phyloP scores from a whole-genome alignment of 2,797 vertebrate genomes.

The Cygnus olor region DNA sequence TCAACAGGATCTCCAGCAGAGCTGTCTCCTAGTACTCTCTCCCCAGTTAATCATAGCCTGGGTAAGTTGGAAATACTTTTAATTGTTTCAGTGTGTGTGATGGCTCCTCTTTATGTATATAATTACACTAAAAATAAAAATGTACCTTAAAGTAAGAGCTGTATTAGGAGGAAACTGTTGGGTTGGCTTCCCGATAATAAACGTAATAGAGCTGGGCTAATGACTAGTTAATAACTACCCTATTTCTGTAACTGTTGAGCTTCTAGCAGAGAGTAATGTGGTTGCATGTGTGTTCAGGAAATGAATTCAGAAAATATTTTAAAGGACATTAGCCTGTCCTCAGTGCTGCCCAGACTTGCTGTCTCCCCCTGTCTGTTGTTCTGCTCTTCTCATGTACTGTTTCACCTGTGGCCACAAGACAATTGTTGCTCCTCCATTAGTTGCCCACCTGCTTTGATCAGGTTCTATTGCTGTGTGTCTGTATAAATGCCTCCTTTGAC shows the following conservation, averaged over 20 bases:
- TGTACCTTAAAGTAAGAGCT: background rate
- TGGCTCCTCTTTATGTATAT: background rate
- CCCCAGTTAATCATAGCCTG: slow-evolving; percentile 93
- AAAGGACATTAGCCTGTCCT: background rate
- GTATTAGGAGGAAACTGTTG: background rate
- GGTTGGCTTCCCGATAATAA: background rate
- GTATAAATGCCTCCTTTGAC: background rate
- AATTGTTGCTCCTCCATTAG: background rate
- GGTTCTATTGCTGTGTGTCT: background rate
- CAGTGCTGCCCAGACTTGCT: background rate
- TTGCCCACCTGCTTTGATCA: slow-evolving; percentile 11
- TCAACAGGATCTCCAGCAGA: slow-evolving; percentile 93
- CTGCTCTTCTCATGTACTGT: background rate
- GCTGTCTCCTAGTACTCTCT: slow-evolving; percentile 93
- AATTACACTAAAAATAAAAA: background rate
- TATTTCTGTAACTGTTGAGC: background rate
- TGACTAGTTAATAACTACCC: background rate
- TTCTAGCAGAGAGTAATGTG: background rate
- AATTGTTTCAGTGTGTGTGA: background rate
- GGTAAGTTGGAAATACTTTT: slow-evolving; percentile 80
- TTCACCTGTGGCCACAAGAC: background rate
- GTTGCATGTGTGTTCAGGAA: background rate
- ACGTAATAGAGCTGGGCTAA: background rate
- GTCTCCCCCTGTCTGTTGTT: background rate
- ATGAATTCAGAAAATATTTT: background rate